Evolutionary conservation across 2,113 vertebrate genomes (phyloP), one percentile per base, ranked within the genome.

Genomic region (Microcebus lehilahytsara): DNA sequence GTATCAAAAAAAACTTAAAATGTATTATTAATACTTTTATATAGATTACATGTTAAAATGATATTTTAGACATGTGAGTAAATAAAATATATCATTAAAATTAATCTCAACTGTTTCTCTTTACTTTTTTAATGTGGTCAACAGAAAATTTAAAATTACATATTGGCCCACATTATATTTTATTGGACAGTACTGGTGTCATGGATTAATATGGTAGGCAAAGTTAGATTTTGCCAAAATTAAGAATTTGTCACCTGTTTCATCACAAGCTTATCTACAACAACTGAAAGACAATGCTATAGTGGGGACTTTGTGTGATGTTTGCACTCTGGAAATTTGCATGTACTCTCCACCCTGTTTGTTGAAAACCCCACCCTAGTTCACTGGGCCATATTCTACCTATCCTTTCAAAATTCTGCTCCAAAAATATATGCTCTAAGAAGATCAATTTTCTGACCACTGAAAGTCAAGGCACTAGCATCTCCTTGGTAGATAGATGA

Each of bases 81-180:
- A 89, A 84, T 78, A 85, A 93, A 78, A 74, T 60, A 40, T 49
- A 72, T 40, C 60, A 86, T n/a, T 80, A 85, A 77, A 92, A 93
- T 85, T 94, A 74, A 96, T 80, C 85, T 66, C 23, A 64, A 93
- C 32, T 78, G 22, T 69, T 90, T 89, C 14, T 71, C 90, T 77
- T 89, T 86, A 19, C 6, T 94, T 87, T 74, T 79, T 64, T 66
- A 79, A 49, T 85, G n/a, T 60, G 9, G 11, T 23, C 89, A 92
- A n/a, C 84, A 93, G 37, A 83, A 92, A 84, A 37, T 10, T 62
- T 66, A 66, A 62, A 89, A 66, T 62, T 75, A n/a, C 11, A 1
- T 56, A 51, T 22, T 49, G 66, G 62, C 16, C 91, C 19, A 19
- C 30, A 92, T 91, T 88, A n/a, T 64, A 80, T 81, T 94, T 93